phyloP scores from a whole-genome alignment of 2,797 vertebrate species.

The Psittacula echo region DNA sequence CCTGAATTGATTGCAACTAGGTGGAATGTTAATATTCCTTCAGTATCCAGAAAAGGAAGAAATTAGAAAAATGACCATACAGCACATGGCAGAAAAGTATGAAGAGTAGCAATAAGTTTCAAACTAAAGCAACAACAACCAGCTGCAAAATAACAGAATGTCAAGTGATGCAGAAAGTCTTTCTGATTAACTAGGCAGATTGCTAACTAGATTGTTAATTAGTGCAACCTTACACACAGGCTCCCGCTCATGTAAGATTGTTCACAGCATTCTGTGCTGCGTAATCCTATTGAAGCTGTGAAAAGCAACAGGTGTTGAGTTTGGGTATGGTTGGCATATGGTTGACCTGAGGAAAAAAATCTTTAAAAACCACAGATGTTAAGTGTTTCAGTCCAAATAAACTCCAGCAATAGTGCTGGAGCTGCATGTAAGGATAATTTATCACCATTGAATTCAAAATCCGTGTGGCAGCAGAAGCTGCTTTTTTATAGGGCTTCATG shows the following conservation, averaged over 20 bases:
- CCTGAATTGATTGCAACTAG: neutral
- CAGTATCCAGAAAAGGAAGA: neutral
- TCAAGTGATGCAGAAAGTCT: neutral
- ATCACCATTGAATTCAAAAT: neutral
- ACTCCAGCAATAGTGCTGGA: neutral
- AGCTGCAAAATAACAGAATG: neutral
- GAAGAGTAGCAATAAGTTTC: neutral
- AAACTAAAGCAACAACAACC: neutral
- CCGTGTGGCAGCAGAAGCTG: neutral
- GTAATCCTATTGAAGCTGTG: constrained; percentile 26
- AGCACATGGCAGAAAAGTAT: neutral
- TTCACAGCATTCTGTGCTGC: constrained; percentile 5
- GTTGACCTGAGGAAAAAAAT: neutral
- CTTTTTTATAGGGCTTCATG: neutral
- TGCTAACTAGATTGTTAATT: constrained; percentile 30
- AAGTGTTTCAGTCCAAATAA: neutral
- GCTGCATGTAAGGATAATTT: neutral
- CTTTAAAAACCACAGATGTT: neutral
- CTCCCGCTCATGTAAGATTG: neutral
- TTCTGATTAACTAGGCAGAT: neutral
- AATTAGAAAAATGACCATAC: neutral
- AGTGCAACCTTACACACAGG: neutral
- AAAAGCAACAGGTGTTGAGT: constrained; percentile 43
- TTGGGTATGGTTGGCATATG: neutral
- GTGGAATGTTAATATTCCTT: neutral